Evolutionary conservation across 53 echinoderm and acorn worm genomes (phyloP).

Genomic region (Paracentrotus lividus): DNA sequence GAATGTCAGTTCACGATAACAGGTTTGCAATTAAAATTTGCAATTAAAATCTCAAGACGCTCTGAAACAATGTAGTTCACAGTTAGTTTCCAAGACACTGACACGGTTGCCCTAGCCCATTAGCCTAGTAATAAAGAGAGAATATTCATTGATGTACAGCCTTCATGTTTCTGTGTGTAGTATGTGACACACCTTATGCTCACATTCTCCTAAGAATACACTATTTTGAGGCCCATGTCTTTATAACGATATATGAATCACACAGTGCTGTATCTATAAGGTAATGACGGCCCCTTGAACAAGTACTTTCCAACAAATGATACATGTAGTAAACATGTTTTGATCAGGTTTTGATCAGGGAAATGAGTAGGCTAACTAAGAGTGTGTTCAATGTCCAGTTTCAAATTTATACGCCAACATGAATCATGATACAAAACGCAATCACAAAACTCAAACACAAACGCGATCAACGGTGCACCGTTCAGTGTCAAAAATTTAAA

Average conservation of each 20-base stretch:
- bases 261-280: background rate
- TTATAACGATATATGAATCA: background rate
- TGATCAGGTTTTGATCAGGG: background rate
- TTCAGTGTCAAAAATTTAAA: too few species aligned
- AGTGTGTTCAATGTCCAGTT: background rate
- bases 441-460: too few species aligned
- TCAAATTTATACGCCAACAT: too few species aligned
- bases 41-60: too few species aligned
- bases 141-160: slow-evolving; percentile 11
- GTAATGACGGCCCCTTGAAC: background rate
- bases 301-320: background rate
- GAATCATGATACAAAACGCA: too few species aligned
- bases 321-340: background rate
- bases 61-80: too few species aligned
- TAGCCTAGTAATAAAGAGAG: background rate
- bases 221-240: background rate
- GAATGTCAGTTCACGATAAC: too few species aligned
- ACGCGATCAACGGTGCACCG: too few species aligned
- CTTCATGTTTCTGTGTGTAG: slow-evolving; percentile 21
- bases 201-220: background rate
- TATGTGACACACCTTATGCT: background rate
- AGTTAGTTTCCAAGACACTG: background rate
- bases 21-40: too few species aligned
- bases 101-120: background rate
- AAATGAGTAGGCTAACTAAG: background rate